Conservation (phyloP, 2,797 vertebrate genomes). For the Onychomys arenicola region DNA sequence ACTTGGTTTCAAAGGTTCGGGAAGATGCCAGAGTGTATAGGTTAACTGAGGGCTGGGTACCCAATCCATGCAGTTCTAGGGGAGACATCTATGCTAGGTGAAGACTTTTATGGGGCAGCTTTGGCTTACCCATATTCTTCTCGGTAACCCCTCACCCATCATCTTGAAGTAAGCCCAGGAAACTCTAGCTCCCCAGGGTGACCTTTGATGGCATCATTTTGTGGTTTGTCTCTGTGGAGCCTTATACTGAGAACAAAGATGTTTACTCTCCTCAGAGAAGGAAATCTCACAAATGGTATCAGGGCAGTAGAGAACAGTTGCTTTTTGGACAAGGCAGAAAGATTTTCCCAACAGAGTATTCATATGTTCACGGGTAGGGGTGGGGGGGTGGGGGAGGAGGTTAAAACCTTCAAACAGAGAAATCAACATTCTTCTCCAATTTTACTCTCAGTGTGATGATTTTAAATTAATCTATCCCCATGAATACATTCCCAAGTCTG, state of each 20-base stretch:
- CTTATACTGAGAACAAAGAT: neutral
- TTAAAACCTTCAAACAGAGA: neutral
- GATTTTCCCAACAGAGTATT: neutral
- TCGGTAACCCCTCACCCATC: neutral
- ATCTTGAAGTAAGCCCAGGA: neutral
- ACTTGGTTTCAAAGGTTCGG: neutral
- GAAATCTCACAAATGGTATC: neutral
- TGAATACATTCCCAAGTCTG: neutral
- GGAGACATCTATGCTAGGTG: neutral
- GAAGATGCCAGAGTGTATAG: neutral
- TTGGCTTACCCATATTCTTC: neutral
- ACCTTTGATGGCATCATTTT: neutral
- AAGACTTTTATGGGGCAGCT: neutral
- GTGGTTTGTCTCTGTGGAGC: neutral
- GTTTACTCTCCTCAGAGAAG: neutral
- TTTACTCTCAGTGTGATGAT: neutral
- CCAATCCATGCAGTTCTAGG: neutral
- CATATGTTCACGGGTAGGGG: neutral
- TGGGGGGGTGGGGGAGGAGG: neutral
- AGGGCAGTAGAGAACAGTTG: neutral
- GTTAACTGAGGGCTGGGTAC: neutral
- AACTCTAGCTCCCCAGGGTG: neutral
- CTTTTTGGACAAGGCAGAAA: neutral
- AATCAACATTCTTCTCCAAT: constrained; percentile 29
- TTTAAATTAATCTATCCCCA: constrained; percentile 52